phyloP scores from a whole-genome alignment of 2,113 vertebrate species.

The Salvelinus namaycush region DNA sequence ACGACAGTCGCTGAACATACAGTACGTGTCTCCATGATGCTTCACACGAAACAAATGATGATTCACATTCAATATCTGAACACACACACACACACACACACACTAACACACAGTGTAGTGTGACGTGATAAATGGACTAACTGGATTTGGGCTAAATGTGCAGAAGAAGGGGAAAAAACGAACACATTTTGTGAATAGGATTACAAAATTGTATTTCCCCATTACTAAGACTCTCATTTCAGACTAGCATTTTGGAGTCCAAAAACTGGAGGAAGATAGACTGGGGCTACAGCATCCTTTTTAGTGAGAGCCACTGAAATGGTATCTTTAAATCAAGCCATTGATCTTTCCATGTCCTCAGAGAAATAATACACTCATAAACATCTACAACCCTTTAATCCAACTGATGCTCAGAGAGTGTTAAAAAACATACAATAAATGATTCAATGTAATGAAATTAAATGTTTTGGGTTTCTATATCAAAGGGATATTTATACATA shows the following conservation, averaged over 20 bases:
- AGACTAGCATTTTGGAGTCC: neutral
- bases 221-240: too few species aligned
- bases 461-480: neutral
- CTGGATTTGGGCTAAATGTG: constrained; percentile 3
- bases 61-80: constrained; percentile 27
- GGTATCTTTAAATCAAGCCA: neutral
- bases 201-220: neutral
- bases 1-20: constrained; percentile 41
- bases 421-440: neutral
- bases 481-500: neutral
- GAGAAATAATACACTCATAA: too few species aligned
- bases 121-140: constrained; percentile 40
- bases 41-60: constrained; percentile 25
- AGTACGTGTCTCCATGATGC: constrained; percentile 15
- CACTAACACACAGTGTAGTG: neutral
- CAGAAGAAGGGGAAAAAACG: neutral
- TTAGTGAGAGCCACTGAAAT: neutral
- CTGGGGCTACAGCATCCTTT: neutral
- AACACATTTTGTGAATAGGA: neutral
- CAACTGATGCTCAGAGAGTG: neutral
- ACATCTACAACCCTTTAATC: too few species aligned
- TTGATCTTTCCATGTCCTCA: neutral
- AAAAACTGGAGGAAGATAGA: neutral
- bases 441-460: neutral
- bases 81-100: constrained; percentile 5